Evolutionary conservation across 2,113 vertebrate species (phyloP).

Genomic region (Saimiri boliviensis): DNA sequence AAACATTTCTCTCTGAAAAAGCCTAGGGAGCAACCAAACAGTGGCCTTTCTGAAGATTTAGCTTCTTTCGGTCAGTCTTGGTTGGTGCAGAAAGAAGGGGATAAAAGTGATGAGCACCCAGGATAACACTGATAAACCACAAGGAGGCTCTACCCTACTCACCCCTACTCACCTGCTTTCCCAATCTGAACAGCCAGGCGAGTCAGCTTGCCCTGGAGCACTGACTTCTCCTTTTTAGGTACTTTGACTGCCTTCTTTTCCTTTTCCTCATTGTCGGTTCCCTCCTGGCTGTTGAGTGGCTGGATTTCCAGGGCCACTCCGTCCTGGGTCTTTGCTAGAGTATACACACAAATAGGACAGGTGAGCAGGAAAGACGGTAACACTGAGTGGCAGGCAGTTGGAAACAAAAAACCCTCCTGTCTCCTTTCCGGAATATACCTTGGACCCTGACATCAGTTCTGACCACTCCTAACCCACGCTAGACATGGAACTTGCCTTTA

Average conservation of each 20-base stretch:
- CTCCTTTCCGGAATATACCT: neutral
- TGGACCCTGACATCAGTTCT: neutral
- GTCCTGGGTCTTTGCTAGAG: slow-evolving; percentile 96
- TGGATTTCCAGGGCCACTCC: slow-evolving; percentile 98
- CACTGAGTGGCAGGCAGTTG: neutral
- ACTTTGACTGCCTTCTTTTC: slow-evolving; percentile 91
- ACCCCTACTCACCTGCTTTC: slow-evolving; percentile 95
- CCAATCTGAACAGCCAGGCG: slow-evolving; percentile 96
- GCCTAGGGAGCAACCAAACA: neutral
- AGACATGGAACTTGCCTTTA: neutral
- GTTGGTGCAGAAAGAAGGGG: neutral
- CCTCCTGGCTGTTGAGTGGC: slow-evolving; percentile 97
- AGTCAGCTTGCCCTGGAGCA: slow-evolving; percentile 97
- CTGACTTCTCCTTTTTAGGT: slow-evolving; percentile 98
- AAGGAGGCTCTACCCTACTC: slow-evolving; percentile 36
- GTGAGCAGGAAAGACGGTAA: neutral
- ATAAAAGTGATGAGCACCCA: fast-evolving
- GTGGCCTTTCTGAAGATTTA: too few species aligned
- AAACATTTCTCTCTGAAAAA: neutral
- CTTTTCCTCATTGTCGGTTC: slow-evolving; percentile 92
- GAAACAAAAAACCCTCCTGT: neutral
- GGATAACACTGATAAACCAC: fast-evolving
- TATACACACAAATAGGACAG: slow-evolving; percentile 71
- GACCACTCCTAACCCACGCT: neutral
- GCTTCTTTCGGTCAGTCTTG: neutral